A percentile compares a stretch with the other conserved stretches of the same genome.
These are phyloP conservation scores for Gyrodactylus salaris DNA, from an alignment of 1,140 invertebrate genomes.

Conservation along the genomic window DNA sequence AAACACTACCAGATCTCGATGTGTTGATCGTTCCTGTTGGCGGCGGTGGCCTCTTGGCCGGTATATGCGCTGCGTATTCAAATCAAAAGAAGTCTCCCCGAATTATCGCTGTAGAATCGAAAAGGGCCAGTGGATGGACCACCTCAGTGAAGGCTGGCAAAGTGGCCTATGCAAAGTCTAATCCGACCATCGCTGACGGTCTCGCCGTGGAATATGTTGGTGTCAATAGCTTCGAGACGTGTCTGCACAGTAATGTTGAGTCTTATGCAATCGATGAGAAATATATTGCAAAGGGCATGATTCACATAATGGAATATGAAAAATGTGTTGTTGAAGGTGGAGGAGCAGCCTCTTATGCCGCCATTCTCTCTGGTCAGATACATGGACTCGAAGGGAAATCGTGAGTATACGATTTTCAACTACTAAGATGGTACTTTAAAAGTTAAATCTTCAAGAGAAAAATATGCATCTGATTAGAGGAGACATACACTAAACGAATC, in stretches of 20 bases:
- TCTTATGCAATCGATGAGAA: constrained; percentile 20
- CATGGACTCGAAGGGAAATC: constrained; percentile 49
- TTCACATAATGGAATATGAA: constrained; percentile 48
- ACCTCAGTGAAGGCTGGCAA: constrained; percentile 33
- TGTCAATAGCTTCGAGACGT: constrained; percentile 47
- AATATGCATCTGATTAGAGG: no score
- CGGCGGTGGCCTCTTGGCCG: constrained; percentile 53
- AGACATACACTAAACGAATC: not conserved
- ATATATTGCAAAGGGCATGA: constrained; percentile 46
- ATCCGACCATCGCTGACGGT: constrained; percentile 53
- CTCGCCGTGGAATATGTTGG: constrained; percentile 56
- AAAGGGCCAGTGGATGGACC: constrained; percentile 47
- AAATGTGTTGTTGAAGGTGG: constrained; percentile 67
- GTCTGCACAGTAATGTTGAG: constrained; percentile 39
- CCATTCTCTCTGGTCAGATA: constrained; percentile 41
- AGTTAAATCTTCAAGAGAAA: no score
- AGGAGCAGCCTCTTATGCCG: constrained; percentile 48
- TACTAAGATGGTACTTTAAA: no score
- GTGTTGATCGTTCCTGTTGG: constrained; percentile 40
- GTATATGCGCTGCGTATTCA: constrained; percentile 37
- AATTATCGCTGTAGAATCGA: constrained; percentile 44
- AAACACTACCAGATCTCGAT: constrained; percentile 30
- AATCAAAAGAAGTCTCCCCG: constrained; percentile 37
- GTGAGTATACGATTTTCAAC: constrained; percentile 21
- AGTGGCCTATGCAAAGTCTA: constrained; percentile 31